Evolutionary conservation across 2,797 vertebrate genomes (phyloP), one percentile per base, ranked within the genome.

Genomic region (Hydrocynus forskahlii): DNA sequence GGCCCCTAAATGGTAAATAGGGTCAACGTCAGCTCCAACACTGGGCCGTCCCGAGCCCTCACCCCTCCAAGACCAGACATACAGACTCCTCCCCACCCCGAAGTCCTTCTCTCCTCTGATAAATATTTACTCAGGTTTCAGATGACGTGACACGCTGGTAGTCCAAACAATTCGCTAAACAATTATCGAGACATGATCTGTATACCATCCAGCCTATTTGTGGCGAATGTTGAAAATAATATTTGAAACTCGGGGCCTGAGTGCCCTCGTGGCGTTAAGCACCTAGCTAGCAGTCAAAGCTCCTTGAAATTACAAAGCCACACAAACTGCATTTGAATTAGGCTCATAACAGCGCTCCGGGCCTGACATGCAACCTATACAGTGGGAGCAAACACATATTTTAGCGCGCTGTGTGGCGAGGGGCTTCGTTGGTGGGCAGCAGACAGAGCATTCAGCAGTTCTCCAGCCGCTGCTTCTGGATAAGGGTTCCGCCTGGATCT

Each of bases 1-100:
- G 89, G 90, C 92, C 92, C 92, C 91, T 91, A 93, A 92, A 93
- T 93, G 92, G 93, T 94, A 93, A 86, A 94, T 91, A 92, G 89
- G 93, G 93, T 95, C 93, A 93, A 86, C 60, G 21, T 54, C 88
- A 89, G 87, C 87, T 88, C n/a, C 90, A 90, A 89, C 79, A 45
- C 75, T 82, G 89, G 80, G 81, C 82, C 64, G 88, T 85, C 84
- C 43, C 38, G 86, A 85, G 89, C 88, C 89, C 92, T 91, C 89
- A 89, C 79, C 81, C 82, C 77, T 88, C 77, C 77, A 81, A 84
- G 81, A 89, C 88, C 88, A 92, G 88, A 92, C 88, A 90, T 84
- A 84, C 81, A 79, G 82, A 83, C 82, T 78, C 66, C 14, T 72
- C 62, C 73, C 55, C 84, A 77, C 74, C 85, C 75, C 83, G 63